A percentile compares a stretch with the other conserved stretches of the same genome.
Evolutionary conservation across 2,797 vertebrate species (phyloP).

Genomic region (Periophthalmus magnuspinnatus): DNA sequence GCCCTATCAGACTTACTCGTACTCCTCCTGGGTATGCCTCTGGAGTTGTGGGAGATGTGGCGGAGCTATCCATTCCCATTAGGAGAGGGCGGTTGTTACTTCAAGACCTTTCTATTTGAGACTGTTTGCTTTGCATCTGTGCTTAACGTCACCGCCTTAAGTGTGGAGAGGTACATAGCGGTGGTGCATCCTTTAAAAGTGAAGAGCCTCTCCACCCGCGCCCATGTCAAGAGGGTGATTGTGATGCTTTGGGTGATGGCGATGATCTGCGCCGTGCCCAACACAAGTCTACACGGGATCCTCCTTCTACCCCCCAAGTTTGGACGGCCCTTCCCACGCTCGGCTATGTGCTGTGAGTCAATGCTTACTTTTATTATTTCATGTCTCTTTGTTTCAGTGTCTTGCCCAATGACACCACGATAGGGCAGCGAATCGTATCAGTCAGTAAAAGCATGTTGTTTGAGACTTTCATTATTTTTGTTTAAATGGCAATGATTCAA

Average conservation of each 20-base stretch:
- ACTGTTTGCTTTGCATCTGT: constrained; percentile 80
- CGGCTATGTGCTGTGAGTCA: constrained; percentile 66
- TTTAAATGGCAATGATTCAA: no score
- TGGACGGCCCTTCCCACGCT: constrained; percentile 63
- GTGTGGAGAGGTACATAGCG: constrained; percentile 75
- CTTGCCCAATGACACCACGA: no score
- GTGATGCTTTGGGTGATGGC: constrained; percentile 70
- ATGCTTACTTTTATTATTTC: neutral
- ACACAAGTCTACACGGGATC: constrained; percentile 76
- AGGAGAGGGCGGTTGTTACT: constrained; percentile 75
- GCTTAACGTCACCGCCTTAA: constrained; percentile 78
- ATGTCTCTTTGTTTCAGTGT: no score
- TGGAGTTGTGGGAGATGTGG: constrained; percentile 79
- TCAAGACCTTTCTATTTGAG: constrained; percentile 80
- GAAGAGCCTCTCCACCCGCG: constrained; percentile 64
- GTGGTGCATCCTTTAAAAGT: constrained; percentile 77
- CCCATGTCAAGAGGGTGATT: constrained; percentile 75
- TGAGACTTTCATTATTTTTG: no score
- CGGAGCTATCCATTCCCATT: constrained; percentile 79
- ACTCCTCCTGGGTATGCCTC: constrained; percentile 75
- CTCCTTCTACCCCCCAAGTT: constrained; percentile 46
- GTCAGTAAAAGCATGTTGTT: no score
- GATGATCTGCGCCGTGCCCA: constrained; percentile 76
- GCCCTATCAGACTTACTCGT: constrained; percentile 78
- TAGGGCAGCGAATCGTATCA: no score